Evolutionary conservation across 1,140 invertebrate species (phyloP), one percentile per base, ranked within the genome.

Genomic region (Drosophila bocki): DNA sequence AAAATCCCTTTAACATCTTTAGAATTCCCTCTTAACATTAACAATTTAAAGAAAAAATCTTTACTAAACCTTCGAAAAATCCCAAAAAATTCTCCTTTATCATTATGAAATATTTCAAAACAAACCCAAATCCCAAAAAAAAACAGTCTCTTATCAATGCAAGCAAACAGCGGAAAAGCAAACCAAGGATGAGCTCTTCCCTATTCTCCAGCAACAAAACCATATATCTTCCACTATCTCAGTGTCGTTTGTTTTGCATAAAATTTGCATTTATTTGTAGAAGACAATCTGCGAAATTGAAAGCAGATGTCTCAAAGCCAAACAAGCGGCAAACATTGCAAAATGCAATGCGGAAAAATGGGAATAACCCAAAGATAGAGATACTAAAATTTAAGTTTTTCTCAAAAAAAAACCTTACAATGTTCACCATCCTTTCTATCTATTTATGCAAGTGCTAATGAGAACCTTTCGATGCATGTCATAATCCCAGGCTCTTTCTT

Each of bases 251-350:
- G 78, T 72, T 84, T 86, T 81, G 82, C 82, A 84, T 75, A 85
- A 78, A 87, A 85, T 87, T 87, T 85, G 83, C 83, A 85, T 85
- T 81, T 79, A 71, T 78, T 87, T 86, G 47, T 48, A 64, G 19
- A 8, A 13, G 68, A 78, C 79, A 72, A 76, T 87, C 83, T 82
- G 75, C 13, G 50, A 86, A 87, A 86, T 79, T 86, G 64, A 86
- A 83, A 77, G 84, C 83, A 86, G 75, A 75, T 87, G 76, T 77
- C 72, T 75, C 65, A 37, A 42, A 76, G 68, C 61, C 29, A 76
- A n/a, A 35, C 54, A 75, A 37, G 39, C 22, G 48, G 48, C 29
- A 65, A 42, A 39, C 56, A 60, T 54, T 72, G 81, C 58, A 78
- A 64, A 69, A 65, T 78, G 75, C 75, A 77, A 77, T 62, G 42